phyloP scores from a whole-genome alignment of 2,113 vertebrate genomes.

The Syrmaticus mikado region DNA sequence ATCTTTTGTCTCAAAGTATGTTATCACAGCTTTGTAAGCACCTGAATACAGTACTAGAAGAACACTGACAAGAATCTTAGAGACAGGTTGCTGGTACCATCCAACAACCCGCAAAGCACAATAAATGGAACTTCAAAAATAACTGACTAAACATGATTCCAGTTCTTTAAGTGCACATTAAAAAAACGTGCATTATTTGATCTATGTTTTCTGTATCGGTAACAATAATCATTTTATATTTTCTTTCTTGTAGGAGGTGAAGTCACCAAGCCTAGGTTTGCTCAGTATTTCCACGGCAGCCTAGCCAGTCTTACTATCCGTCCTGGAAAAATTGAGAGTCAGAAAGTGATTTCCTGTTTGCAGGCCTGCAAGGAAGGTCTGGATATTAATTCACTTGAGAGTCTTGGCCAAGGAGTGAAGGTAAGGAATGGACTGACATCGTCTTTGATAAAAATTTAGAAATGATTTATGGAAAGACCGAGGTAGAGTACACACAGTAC shows the following conservation, averaged over 20 bases:
- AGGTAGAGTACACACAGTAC: neutral
- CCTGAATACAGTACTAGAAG: neutral
- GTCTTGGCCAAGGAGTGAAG: conserved; percentile 94
- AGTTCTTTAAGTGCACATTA: neutral
- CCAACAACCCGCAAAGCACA: neutral
- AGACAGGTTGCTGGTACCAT: neutral
- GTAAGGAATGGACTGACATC: conserved; percentile 75
- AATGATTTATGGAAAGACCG: conserved; percentile 20
- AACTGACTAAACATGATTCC: neutral
- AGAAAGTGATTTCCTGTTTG: conserved; percentile 97
- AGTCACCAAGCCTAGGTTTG: conserved; percentile 92
- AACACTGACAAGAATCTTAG: neutral
- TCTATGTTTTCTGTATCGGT: neutral
- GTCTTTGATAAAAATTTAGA: conserved; percentile 46
- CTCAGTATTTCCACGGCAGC: conserved; percentile 95
- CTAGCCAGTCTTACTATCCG: conserved; percentile 94
- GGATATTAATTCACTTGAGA: conserved; percentile 95
- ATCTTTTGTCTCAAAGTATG: neutral
- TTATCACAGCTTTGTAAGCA: neutral
- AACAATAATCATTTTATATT: neutral
- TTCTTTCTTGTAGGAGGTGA: conserved; percentile 87
- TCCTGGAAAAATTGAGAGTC: conserved; percentile 95
- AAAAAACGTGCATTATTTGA: neutral
- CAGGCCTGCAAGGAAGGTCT: conserved; percentile 98
- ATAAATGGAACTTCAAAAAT: neutral